Evolutionary conservation across 2,797 vertebrate genomes (phyloP), one percentile per base, ranked within the genome.

Genomic region (Pipistrellus nathusii): DNA sequence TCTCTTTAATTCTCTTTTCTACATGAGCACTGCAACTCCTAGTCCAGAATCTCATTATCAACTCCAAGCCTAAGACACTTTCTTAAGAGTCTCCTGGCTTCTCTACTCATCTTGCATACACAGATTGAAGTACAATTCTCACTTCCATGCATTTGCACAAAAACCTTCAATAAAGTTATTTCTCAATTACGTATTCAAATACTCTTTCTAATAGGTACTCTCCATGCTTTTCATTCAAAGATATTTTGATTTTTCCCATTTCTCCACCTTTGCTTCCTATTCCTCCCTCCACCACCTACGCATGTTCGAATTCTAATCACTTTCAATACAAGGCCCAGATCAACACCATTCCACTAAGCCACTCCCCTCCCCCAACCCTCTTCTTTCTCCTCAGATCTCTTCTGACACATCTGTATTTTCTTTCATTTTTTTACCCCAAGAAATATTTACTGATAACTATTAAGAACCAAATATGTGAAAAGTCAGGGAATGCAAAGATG

Each of bases 181-280:
- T 92, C 72, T 88, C 84, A 92, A n/a, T 3, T 2, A 15, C 55
- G 64, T 18, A 64, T 48, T 76, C 66, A 81, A 80, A 85, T 23
- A 15, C 20, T 48, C 46, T 85, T 87, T 30, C 66, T 48, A 77
- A n/a, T 46, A 4, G 73, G 14, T 23, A 88, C 6, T 82, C 27
- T 15, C 30, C 20, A 48, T 6, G 21, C 23, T 91, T 90, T 90
- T 93, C 62, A 92, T 51, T 44, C 71, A 82, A 73, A 85, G 83
- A 80, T 64, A 44, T 48, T 80, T 44, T 82, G n/a, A 69, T n/a
- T 53, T n/a, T 92, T 85, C 23, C 35, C 51, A 64, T 75, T n/a
- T 48, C 51, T 89, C 35, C n/a, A 72, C 53, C 46, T 69, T 35
- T 87, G 51, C 48, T 72, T 46, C 62, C 20, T 44, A 53, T 41